phyloP scores from a whole-genome alignment of 2,888 invertebrate species.

The Epicampocera succincta region DNA sequence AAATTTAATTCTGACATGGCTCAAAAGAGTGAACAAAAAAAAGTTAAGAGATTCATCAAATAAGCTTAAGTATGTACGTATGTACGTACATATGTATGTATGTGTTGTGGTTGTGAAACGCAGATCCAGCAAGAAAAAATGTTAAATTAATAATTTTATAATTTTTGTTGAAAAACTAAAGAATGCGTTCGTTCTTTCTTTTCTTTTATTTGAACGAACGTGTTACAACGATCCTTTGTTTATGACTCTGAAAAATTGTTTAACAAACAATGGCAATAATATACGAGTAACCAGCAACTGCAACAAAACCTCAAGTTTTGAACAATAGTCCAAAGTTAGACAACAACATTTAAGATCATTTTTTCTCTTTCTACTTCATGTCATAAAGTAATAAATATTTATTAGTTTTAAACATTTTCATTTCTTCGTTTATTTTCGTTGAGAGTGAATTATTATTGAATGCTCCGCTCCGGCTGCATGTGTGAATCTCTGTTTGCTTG shows the following conservation, averaged over 20 bases:
- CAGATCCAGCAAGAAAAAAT: slow-evolving; percentile 15
- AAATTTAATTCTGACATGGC: slow-evolving; percentile 42
- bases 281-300: slow-evolving; percentile 58
- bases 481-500: slow-evolving; percentile 4
- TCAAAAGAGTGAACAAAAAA: slow-evolving; percentile 3
- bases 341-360: slow-evolving; percentile 25
- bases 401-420: slow-evolving; percentile 68
- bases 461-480: not conserved
- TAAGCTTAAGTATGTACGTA: slow-evolving; percentile 14
- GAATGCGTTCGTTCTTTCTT: slow-evolving; percentile 41
- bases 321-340: slow-evolving; percentile 48
- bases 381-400: slow-evolving; percentile 72
- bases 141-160: slow-evolving; percentile 55
- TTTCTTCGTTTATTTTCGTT: slow-evolving; percentile 38
- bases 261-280: slow-evolving; percentile 69
- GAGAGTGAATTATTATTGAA: slow-evolving; percentile 51
- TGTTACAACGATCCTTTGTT: slow-evolving; percentile 50
- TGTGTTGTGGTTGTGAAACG: slow-evolving; percentile 9
- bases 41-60: slow-evolving; percentile 37
- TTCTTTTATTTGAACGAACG: slow-evolving; percentile 37
- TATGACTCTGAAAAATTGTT: slow-evolving; percentile 69
- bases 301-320: slow-evolving; percentile 29
- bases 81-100: too few relatives aligned
- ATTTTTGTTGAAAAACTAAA: slow-evolving; percentile 53
- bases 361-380: slow-evolving; percentile 55